These are phyloP conservation scores for Drosophila setifemur DNA, from an alignment of 1,140 invertebrate species.

Conservation along the genomic window DNA sequence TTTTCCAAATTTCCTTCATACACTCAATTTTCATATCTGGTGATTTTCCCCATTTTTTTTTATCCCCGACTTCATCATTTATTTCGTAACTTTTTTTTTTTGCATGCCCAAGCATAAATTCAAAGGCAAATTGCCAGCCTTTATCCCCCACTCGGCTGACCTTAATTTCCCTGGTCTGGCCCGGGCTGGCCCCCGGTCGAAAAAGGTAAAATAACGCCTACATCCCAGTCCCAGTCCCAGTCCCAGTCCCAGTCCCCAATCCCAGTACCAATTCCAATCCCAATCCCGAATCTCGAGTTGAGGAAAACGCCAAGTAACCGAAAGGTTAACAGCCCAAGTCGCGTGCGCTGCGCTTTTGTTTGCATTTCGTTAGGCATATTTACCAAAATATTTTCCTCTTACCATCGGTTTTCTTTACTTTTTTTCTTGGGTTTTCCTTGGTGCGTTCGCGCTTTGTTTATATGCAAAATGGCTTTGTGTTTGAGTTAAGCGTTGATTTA, in stretches of 20 bases:
- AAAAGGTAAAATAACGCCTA: constrained; percentile 43
- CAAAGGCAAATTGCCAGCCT: constrained; percentile 50
- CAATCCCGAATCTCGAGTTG: neutral
- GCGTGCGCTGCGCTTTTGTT: constrained; percentile 69
- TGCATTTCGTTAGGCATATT: constrained; percentile 80
- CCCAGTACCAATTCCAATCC: neutral
- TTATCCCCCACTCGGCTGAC: constrained; percentile 31
- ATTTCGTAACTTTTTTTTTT: constrained; percentile 20
- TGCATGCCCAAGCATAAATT: constrained; percentile 46
- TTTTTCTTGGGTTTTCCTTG: constrained; percentile 18
- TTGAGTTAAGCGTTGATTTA: constrained; percentile 65
- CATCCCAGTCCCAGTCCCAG: neutral
- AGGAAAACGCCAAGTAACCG: constrained; percentile 31
- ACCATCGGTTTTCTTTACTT: constrained; percentile 3
- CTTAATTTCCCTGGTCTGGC: constrained; percentile 36
- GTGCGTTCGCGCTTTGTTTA: constrained; percentile 30
- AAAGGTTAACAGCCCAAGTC: constrained; percentile 69
- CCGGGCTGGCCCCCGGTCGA: too few species aligned
- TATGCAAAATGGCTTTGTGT: constrained; percentile 77
- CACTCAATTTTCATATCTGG: constrained; percentile 15
- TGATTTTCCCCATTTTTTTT: constrained; percentile 15
- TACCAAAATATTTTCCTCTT: constrained; percentile 52
- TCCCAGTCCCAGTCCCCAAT: neutral
- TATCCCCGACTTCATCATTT: constrained; percentile 18
- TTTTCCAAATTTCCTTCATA: neutral